These are phyloP conservation scores for Leptothorax acervorum DNA, from an alignment of 2,888 invertebrate genomes.

Conservation along the genomic window DNA sequence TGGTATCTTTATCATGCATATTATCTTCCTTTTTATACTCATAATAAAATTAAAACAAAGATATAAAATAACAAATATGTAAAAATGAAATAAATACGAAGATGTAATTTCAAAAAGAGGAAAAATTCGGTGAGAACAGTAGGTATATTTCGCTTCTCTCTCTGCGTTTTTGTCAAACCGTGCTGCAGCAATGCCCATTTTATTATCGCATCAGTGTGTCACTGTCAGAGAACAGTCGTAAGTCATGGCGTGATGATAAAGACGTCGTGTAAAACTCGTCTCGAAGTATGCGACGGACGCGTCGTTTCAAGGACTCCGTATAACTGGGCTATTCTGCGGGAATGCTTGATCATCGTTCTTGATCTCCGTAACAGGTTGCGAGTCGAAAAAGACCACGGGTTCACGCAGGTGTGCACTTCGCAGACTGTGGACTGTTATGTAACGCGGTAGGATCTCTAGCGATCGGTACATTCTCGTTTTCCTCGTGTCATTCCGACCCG, in stretches of 20 bases:
- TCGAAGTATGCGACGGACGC: conserved; percentile 12
- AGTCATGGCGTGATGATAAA: conserved; percentile 6
- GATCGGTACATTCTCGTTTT: conserved; percentile 55
- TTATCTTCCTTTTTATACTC: background rate
- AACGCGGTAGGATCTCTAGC: conserved; percentile 62
- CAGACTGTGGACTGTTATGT: conserved; percentile 72
- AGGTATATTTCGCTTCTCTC: background rate
- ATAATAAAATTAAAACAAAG: too few relatives aligned
- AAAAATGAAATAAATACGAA: background rate
- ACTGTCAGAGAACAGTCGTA: background rate
- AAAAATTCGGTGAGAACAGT: background rate
- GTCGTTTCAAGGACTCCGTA: conserved; percentile 42
- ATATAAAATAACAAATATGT: too few relatives aligned
- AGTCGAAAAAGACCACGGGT: conserved; percentile 52
- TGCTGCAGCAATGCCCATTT: background rate
- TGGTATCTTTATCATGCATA: background rate
- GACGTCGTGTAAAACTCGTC: background rate
- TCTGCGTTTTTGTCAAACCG: background rate
- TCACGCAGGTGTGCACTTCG: conserved; percentile 66
- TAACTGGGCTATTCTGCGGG: conserved; percentile 29
- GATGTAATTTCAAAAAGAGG: background rate
- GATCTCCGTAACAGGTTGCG: conserved; percentile 31
- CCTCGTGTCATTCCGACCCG: conserved; percentile 36
- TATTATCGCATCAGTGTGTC: conserved; percentile 17
- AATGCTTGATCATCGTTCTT: conserved; percentile 42